These are phyloP conservation scores for Ochotona curzoniae DNA, from an alignment of 2,113 vertebrate species.

Conservation along the genomic window DNA sequence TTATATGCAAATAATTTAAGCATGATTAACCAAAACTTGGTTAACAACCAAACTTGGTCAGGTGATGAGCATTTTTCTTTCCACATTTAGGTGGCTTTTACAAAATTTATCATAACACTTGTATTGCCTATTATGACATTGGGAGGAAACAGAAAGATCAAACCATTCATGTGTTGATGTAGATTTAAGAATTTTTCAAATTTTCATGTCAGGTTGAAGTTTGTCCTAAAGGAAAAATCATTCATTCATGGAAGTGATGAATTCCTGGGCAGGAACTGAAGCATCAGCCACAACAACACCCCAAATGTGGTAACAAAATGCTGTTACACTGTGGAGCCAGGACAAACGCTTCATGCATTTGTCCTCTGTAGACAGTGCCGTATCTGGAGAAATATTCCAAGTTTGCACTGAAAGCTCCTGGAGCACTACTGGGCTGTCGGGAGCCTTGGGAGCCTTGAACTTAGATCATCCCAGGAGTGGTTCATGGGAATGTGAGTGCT, in stretches of 20 bases:
- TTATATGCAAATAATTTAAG: neutral
- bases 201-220: neutral
- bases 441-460: neutral
- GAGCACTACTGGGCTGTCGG: neutral
- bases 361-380: neutral
- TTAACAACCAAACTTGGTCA: neutral
- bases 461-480: neutral
- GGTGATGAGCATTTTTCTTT: neutral
- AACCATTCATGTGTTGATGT: neutral
- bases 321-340: rapidly evolving
- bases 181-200: neutral
- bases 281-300: neutral
- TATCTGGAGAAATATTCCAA: neutral
- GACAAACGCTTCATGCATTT: neutral
- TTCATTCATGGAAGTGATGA: neutral
- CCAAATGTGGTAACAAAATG: neutral
- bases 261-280: neutral
- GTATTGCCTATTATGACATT: neutral
- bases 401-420: neutral
- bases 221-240: neutral
- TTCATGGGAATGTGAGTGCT: neutral
- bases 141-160: neutral
- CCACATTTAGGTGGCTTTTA: neutral
- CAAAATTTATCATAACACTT: neutral
- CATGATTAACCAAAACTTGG: neutral